These are phyloP conservation scores for Calameuta pallipes DNA, from an alignment of 2,888 invertebrate genomes.

Conservation along the genomic window DNA sequence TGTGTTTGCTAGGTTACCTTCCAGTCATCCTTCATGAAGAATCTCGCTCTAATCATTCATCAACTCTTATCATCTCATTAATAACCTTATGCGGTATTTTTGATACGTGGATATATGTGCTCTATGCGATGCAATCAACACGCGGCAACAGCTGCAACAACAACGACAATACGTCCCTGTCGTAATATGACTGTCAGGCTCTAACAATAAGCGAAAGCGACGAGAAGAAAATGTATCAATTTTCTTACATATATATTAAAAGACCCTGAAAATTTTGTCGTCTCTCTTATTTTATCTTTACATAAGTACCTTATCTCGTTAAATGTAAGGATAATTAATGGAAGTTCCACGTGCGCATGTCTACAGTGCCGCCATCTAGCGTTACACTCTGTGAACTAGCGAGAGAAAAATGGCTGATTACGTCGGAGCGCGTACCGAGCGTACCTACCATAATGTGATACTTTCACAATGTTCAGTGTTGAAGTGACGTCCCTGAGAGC, in stretches of 20 bases:
- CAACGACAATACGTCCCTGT: not conserved
- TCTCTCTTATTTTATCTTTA: not conserved
- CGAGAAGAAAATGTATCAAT: not conserved
- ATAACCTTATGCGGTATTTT: not conserved
- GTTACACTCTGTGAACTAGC: too few species aligned
- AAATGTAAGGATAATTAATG: not conserved
- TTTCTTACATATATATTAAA: not conserved
- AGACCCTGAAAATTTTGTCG: not conserved
- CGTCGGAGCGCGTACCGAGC: too few species aligned
- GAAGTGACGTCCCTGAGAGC: too few species aligned
- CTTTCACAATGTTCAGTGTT: too few species aligned
- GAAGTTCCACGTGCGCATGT: not conserved
- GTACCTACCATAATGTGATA: too few species aligned
- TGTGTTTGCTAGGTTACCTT: not conserved
- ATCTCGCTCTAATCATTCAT: not conserved
- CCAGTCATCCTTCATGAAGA: not conserved
- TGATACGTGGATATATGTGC: constrained; percentile 1
- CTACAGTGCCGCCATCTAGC: not conserved
- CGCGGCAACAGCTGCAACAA: not conserved
- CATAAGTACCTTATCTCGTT: not conserved
- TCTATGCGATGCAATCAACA: not conserved
- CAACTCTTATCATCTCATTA: not conserved
- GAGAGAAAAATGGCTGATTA: too few species aligned
- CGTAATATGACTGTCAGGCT: not conserved
- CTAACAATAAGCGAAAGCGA: not conserved